Conservation (phyloP, 2,888 invertebrate genomes). For the Cartodere bifasciata region DNA sequence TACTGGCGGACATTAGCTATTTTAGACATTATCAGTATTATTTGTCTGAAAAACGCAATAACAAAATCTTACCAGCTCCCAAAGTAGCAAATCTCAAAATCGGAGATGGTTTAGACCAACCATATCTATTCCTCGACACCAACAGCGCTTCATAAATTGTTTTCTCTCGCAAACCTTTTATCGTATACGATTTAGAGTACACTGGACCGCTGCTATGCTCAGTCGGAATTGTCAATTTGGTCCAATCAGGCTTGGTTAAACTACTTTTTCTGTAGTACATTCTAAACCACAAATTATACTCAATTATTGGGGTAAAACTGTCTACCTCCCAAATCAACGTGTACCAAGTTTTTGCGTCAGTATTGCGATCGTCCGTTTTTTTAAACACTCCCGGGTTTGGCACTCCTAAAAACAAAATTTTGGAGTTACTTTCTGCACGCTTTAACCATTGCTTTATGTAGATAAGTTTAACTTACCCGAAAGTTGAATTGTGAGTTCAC, state of each 20-base stretch:
- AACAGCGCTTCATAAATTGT: constrained; percentile 68
- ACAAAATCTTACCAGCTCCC: constrained; percentile 46
- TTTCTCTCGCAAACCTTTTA: constrained; percentile 59
- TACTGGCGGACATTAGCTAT: too few species aligned
- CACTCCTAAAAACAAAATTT: constrained; percentile 37
- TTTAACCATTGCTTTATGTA: not conserved
- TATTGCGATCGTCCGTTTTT: constrained; percentile 37
- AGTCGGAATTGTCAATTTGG: constrained; percentile 55
- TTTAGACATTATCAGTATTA: not conserved
- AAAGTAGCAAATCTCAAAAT: constrained; percentile 65
- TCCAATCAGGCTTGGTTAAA: constrained; percentile 46
- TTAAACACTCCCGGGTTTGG: constrained; percentile 59
- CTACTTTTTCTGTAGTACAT: constrained; percentile 38
- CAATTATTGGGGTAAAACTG: constrained; percentile 66
- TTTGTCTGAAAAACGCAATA: constrained; percentile 3
- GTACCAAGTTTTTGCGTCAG: constrained; percentile 43
- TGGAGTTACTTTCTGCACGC: not conserved
- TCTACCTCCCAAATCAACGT: constrained; percentile 76
- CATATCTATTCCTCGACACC: constrained; percentile 69
- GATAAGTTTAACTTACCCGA: constrained; percentile 41
- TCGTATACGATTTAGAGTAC: constrained; percentile 61
- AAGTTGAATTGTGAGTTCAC: constrained; percentile 56
- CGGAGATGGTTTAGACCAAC: constrained; percentile 72
- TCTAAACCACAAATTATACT: constrained; percentile 50
- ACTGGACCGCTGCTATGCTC: constrained; percentile 55